A percentile compares a stretch with the other conserved stretches of the same genome.
phyloP scores from a whole-genome alignment of 2,797 vertebrate genomes.

The Intellagama lesueurii region DNA sequence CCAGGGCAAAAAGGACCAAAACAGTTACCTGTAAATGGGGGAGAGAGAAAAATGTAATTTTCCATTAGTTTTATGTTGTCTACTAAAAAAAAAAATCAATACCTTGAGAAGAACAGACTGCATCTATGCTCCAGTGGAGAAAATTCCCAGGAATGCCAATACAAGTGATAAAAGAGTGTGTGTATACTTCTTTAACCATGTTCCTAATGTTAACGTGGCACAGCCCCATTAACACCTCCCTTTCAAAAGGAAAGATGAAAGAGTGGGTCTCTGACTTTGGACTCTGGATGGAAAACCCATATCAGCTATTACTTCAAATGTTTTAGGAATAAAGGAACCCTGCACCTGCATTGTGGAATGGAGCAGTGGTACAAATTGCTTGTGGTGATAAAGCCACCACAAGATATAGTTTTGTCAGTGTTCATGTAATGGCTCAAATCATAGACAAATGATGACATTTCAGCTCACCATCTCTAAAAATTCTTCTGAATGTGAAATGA shows the following conservation, averaged over 20 bases:
- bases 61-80: neutral
- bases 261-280: neutral
- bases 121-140: too few species aligned
- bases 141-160: neutral
- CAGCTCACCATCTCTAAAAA: neutral
- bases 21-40: conserved; percentile 86
- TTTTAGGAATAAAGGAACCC: too few species aligned
- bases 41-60: neutral
- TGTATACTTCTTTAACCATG: neutral
- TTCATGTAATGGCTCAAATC: neutral
- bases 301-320: too few species aligned
- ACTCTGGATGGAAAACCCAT: neutral
- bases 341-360: neutral
- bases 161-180: neutral
- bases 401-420: neutral
- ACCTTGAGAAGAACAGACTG: neutral
- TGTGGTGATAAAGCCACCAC: neutral
- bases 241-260: neutral
- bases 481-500: neutral
- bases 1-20: conserved; percentile 93
- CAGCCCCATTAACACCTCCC: neutral
- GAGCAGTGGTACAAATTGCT: neutral
- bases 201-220: neutral
- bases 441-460: neutral
- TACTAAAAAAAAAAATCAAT: neutral